These are phyloP conservation scores for Peromyscus leucopus DNA, from an alignment of 2,113 vertebrate genomes.

Conservation along the genomic window DNA sequence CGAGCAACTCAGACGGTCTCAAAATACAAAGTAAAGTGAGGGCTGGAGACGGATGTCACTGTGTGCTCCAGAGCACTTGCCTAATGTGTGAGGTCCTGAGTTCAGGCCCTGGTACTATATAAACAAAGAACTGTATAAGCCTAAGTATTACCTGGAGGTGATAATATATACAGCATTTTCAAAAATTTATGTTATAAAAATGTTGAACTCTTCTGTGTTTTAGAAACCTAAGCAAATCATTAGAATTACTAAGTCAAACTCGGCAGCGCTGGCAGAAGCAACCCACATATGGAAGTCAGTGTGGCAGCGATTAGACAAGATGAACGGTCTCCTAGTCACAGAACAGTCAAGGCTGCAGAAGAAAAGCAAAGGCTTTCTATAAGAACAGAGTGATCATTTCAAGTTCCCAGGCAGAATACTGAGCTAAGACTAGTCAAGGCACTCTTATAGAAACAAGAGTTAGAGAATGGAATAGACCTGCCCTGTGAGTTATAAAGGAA, in stretches of 20 bases:
- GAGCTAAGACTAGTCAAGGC: not conserved
- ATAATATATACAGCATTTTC: not conserved
- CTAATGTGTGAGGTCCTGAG: not conserved
- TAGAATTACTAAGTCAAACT: slow-evolving; percentile 30
- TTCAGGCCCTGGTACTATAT: not conserved
- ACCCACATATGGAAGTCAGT: not conserved
- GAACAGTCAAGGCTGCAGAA: too few species aligned
- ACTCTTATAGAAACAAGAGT: not conserved
- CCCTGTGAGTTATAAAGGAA: not conserved
- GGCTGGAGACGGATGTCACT: too few species aligned
- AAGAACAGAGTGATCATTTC: not conserved
- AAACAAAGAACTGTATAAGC: not conserved
- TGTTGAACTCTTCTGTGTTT: not conserved
- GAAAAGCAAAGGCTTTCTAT: not conserved
- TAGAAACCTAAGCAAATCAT: not conserved
- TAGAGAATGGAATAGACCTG: not conserved
- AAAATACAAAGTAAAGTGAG: not conserved
- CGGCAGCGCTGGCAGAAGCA: not conserved
- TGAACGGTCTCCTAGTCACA: not conserved
- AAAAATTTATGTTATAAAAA: not conserved
- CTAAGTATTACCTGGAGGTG: not conserved
- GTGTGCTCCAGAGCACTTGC: not conserved
- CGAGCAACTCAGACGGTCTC: not conserved
- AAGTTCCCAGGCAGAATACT: not conserved
- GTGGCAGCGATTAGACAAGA: not conserved